Evolutionary conservation across 2,113 vertebrate species (phyloP).

Genomic region (Miniopterus natalensis): DNA sequence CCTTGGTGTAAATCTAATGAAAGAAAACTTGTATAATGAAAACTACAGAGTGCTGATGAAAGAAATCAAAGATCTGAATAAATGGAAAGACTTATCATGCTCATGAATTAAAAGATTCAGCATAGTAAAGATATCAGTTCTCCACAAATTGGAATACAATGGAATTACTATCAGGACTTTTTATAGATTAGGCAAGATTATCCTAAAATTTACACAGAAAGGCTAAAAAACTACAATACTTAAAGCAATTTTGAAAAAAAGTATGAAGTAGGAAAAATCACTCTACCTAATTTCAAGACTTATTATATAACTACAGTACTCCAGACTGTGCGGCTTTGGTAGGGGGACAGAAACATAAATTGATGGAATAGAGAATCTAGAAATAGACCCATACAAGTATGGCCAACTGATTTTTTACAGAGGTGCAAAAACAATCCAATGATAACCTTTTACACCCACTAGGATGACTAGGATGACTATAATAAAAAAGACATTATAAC

Average conservation of each 20-base stretch:
- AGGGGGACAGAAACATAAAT: neutral
- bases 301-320: neutral
- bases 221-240: neutral
- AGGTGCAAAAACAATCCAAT: neutral
- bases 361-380: neutral
- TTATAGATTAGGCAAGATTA: constrained; percentile 1
- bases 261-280: neutral
- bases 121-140: neutral
- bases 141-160: neutral
- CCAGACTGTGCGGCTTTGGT: neutral
- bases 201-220: neutral
- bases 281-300: neutral
- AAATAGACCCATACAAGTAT: neutral
- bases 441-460: neutral
- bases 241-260: neutral
- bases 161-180: neutral
- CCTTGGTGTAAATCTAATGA: neutral
- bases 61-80: neutral
- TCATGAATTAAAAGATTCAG: neutral
- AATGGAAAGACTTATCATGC: neutral
- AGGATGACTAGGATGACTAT: neutral
- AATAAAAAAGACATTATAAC: neutral
- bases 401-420: neutral
- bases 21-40: neutral
- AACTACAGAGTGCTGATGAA: neutral